These are phyloP conservation scores for Carassius carassius DNA, from an alignment of 2,113 vertebrate genomes.

Conservation along the genomic window DNA sequence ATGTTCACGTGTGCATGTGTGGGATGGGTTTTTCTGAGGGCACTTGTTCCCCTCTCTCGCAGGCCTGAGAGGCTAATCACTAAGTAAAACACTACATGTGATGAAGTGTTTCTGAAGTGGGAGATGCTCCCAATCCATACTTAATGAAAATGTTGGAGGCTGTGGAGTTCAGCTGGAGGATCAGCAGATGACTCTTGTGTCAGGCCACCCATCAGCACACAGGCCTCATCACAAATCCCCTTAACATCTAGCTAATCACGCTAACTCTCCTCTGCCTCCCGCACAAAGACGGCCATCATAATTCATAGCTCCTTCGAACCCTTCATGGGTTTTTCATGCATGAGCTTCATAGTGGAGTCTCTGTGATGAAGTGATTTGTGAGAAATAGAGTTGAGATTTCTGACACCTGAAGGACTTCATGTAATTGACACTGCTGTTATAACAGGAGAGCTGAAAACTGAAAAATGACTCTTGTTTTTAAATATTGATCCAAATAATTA, in stretches of 20 bases:
- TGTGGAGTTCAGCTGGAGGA: constrained; percentile 91
- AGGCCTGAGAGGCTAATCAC: constrained; percentile 95
- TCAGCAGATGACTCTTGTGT: constrained; percentile 80
- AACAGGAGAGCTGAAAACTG: background rate
- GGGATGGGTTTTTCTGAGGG: constrained; percentile 80
- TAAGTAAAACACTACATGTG: constrained; percentile 99
- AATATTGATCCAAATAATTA: background rate
- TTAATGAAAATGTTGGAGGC: constrained; percentile 97
- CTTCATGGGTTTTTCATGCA: constrained; percentile 46
- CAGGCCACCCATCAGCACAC: constrained; percentile 81
- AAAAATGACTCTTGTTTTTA: background rate
- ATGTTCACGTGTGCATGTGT: constrained; percentile 60
- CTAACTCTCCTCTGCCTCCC: constrained; percentile 75
- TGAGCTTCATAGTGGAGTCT: constrained; percentile 58
- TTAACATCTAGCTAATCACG: constrained; percentile 81
- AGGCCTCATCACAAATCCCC: constrained; percentile 82
- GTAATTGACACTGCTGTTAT: background rate
- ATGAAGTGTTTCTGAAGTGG: constrained; percentile 98
- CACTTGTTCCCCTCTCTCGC: constrained; percentile 81
- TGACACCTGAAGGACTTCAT: background rate
- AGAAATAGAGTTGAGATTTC: background rate
- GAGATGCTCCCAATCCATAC: constrained; percentile 95
- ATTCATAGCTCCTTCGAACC: constrained; percentile 77
- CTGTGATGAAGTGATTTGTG: background rate
- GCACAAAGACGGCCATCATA: constrained; percentile 79